Evolutionary conservation across 2,113 vertebrate species (phyloP), one percentile per base, ranked within the genome.

Genomic region (Rhinichthys klamathensis): DNA sequence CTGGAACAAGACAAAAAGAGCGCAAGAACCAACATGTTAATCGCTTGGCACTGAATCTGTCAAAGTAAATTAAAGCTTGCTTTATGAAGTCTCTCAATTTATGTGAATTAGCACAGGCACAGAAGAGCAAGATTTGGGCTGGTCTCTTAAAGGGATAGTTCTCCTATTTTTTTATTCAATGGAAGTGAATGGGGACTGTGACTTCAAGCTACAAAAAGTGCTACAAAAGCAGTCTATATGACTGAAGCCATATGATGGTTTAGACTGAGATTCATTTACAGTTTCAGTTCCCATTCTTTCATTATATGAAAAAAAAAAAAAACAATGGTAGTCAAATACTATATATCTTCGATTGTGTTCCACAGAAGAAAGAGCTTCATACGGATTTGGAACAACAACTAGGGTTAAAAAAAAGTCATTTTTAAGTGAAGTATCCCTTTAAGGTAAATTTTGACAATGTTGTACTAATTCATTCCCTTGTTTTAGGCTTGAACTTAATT

Each of bases 1-100:
- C 94, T 94, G 92, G 27, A 88, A 27, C 70, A 41, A 41, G 46
- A 86, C 41, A 82, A 18, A 49, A 77, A 60, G 70, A 27, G n/a
- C 13, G 10, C 61, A 79, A 30, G 15, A 51, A 87, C 56, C 54
- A 30, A 30, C 76, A n/a, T 35, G 38, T 70, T 27, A 69, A 46
- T 67, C 61, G 1, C 61, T 30, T 78, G 74, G 32, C 38, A 54
- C 51, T 32, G 18, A 25, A 67, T 51, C 38, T 54, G 5, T 46
- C 27, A 25, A n/a, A 13, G 30, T 60, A 25, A 60, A 78, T 60
- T 60, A 60, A 58, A 78, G 41, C 11, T 3, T 8, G 54, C 35
- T 49, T 51, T 21, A 12, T 35, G 74, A 18, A 12, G 3, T 21
- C 18, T 38, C 21, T 70, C 38, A 23, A 70, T 77, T 23, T 56